These are phyloP conservation scores for Steatocranus sp. DNA, from an alignment of 2,797 vertebrate genomes.

Conservation along the genomic window DNA sequence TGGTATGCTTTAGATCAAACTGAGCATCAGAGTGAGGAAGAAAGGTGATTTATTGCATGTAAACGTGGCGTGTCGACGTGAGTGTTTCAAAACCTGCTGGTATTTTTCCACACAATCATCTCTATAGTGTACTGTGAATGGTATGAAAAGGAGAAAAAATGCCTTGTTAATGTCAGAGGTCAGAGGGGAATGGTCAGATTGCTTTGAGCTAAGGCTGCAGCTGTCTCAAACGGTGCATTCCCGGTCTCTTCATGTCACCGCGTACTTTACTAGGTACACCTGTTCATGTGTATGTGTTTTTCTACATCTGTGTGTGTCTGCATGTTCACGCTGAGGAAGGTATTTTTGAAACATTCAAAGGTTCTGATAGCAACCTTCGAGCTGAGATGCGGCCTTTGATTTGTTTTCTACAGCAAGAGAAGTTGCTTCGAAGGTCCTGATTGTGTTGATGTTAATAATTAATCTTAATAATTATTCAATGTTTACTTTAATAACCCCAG, in stretches of 20 bases:
- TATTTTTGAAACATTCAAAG: not conserved
- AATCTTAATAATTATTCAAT: not conserved
- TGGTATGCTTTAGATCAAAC: not conserved
- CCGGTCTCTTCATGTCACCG: fast-evolving
- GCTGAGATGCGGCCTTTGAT: not conserved
- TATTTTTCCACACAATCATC: not conserved
- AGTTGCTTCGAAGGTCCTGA: not conserved
- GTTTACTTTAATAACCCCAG: not conserved
- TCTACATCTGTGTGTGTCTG: not conserved
- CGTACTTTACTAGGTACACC: not conserved
- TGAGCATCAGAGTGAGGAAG: not conserved
- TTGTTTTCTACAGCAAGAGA: not conserved
- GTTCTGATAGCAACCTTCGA: not conserved
- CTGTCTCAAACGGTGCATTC: not conserved
- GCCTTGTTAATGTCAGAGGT: not conserved
- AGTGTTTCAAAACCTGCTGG: not conserved
- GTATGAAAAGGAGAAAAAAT: not conserved
- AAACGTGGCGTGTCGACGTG: not conserved
- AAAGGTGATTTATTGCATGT: not conserved
- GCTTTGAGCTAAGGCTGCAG: not conserved
- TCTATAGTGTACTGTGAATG: not conserved
- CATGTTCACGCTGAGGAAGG: not conserved
- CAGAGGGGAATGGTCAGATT: not conserved
- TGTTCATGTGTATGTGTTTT: not conserved
- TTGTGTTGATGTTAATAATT: not conserved